Evolutionary conservation across 1,140 invertebrate genomes (phyloP), one percentile per base, ranked within the genome.

Genomic region (Drosophila erecta): DNA sequence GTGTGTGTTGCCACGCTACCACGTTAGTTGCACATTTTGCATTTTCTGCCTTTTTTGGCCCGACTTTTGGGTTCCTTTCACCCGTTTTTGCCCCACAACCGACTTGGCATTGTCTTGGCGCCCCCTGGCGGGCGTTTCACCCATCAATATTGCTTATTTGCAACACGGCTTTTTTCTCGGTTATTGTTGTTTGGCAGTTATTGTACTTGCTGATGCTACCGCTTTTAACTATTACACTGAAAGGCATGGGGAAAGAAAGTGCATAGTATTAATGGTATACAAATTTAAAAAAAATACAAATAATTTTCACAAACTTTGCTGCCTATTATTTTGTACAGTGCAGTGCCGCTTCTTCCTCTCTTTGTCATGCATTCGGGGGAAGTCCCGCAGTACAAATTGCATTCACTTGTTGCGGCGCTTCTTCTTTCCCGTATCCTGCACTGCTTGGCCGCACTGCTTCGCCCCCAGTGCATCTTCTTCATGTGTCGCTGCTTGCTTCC

Each of bases 101-200:
- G 62, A 62, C 41, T 56, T 49, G 66, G 40, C 64, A 56, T 56
- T 70, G 66, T 69, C 66, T 56, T 43, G 70, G 77, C 69, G 76
- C 81, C 81, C 56, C 54, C 73, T 59, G 64, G 69, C 70, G 62
- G 59, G 61, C 51, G 50, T 67, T 55, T 64, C 71, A 79, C 84
- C 70, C 83, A 87, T 87, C 84, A 89, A 87, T 89, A 87, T 84
- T 84, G 84, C 85, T 86, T 87, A 86, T 89, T 79, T 89, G 75
- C 79, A 76, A 72, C 66, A 69, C 44, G 37, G 56, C 59, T 54
- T 57, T 79, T 76, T 33, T 10, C 33, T 60, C 35, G 58, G 41
- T 56, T 35, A 53, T 55, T 81, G 64, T 76, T 78, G 64, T 49
- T 78, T 67, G 66, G 61, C 62, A 80, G 81, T 77, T 76, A 84